A percentile compares a stretch with the other conserved stretches of the same genome.
These are phyloP conservation scores for Sesia apiformis DNA, from an alignment of 2,888 invertebrate species.

Conservation along the genomic window DNA sequence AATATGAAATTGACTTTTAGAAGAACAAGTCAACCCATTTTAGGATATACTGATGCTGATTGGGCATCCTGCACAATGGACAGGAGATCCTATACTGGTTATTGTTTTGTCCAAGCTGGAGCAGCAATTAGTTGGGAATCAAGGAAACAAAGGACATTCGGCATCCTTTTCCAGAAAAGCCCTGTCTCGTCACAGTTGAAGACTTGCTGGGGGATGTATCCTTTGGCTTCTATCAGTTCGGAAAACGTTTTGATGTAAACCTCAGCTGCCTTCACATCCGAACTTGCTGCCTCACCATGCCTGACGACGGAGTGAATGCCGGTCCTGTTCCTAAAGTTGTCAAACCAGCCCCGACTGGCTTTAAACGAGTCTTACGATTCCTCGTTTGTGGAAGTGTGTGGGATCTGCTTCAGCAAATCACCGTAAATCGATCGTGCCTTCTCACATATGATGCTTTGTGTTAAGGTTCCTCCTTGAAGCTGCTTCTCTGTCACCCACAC, in stretches of 20 bases:
- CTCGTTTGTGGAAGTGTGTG: not conserved
- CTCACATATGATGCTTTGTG: too few species aligned
- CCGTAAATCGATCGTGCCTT: too few species aligned
- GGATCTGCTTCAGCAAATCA: not conserved
- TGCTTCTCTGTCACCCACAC: too few species aligned
- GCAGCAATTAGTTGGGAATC: too few species aligned
- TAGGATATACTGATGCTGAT: too few species aligned
- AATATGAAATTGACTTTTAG: too few species aligned
- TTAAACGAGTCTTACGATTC: not conserved
- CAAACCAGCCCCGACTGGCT: slow-evolving; percentile 16
- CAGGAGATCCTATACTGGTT: too few species aligned
- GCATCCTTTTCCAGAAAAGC: slow-evolving; percentile 11
- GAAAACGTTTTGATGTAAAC: not conserved
- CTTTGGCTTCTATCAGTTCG: not conserved
- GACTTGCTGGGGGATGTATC: slow-evolving; percentile 1
- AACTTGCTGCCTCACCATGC: slow-evolving; percentile 11
- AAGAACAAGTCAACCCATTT: too few species aligned
- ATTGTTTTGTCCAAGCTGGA: too few species aligned
- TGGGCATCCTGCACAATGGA: too few species aligned
- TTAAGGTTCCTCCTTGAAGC: too few species aligned
- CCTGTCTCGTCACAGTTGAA: slow-evolving; percentile 9
- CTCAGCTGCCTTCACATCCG: slow-evolving; percentile 4
- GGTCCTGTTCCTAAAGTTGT: slow-evolving; percentile 18
- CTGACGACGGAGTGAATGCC: slow-evolving; percentile 11
- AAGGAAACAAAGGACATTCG: too few species aligned